Percentiles rank a stretch among this genome's conserved stretches.
These are phyloP conservation scores for Temnothorax curvispinosus DNA, from an alignment of 1,140 invertebrate genomes.

Conservation along the genomic window DNA sequence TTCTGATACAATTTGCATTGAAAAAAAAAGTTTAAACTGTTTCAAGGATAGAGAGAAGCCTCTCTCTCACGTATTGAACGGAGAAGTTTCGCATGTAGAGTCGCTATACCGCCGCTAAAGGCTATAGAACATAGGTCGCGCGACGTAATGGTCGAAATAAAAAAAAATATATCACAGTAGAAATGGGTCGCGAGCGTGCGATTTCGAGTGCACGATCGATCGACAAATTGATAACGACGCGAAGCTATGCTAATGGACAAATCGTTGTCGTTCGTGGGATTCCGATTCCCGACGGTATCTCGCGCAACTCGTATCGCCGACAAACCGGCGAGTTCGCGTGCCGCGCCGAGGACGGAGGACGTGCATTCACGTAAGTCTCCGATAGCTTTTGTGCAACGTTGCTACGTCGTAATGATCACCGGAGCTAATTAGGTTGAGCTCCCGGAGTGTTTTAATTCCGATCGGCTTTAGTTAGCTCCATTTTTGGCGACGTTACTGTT, in stretches of 20 bases:
- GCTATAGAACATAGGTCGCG: neutral
- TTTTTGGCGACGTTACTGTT: constrained; percentile 29
- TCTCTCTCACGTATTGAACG: neutral
- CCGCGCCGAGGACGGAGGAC: neutral
- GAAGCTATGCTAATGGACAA: constrained; percentile 57
- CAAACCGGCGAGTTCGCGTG: neutral
- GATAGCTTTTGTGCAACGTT: constrained; percentile 42
- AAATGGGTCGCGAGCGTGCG: neutral
- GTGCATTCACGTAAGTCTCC: constrained; percentile 22
- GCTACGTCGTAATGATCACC: constrained; percentile 37
- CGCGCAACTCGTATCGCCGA: constrained; percentile 18
- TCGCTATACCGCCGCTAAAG: neutral
- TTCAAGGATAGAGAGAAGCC: neutral
- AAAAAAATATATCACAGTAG: neutral
- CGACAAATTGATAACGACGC: constrained; percentile 56
- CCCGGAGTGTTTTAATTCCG: constrained; percentile 46
- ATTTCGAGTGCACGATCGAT: neutral
- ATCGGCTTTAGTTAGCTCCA: constrained; percentile 16
- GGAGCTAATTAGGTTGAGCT: constrained; percentile 62
- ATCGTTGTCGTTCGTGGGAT: constrained; percentile 52
- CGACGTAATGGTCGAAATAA: neutral
- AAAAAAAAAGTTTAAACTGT: neutral
- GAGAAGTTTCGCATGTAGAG: too few relatives aligned
- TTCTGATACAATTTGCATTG: neutral
- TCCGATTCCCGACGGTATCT: constrained; percentile 32